These are phyloP conservation scores for Phaonia tiefii DNA, from an alignment of 2,888 invertebrate genomes.

Conservation along the genomic window DNA sequence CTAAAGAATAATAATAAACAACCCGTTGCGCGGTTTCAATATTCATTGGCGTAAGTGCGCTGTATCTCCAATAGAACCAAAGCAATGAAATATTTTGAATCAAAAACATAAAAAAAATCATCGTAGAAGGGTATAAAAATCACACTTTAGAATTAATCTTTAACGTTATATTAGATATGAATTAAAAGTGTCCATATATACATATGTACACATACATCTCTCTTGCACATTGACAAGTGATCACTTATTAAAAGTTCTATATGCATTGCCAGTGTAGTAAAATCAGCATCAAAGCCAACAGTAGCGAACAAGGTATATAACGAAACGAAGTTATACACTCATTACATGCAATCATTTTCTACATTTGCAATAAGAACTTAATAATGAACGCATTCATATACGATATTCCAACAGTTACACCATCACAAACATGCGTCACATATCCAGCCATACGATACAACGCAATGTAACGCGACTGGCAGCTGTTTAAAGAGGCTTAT, in stretches of 20 bases:
- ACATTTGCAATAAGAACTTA: constrained; percentile 44
- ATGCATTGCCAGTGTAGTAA: neutral
- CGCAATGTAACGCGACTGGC: neutral
- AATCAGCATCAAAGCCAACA: neutral
- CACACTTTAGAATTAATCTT: constrained; percentile 20
- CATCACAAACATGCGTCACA: neutral
- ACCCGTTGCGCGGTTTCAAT: too few species aligned
- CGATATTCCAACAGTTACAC: neutral
- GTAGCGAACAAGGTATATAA: constrained; percentile 27
- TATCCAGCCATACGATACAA: neutral
- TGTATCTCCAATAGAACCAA: constrained; percentile 26
- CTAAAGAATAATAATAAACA: too few species aligned
- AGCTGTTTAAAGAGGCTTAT: constrained; percentile 41
- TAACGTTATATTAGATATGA: constrained; percentile 19
- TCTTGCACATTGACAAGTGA: neutral
- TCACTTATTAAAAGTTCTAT: constrained; percentile 3
- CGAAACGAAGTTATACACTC: constrained; percentile 29
- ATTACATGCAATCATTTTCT: constrained; percentile 48
- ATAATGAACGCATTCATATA: constrained; percentile 23
- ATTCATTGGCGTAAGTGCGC: too few species aligned
- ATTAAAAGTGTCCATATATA: neutral
- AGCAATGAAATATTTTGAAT: too few species aligned
- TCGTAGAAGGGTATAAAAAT: neutral
- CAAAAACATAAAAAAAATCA: constrained; percentile 10
- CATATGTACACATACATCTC: neutral